Conservation (phyloP, 1,140 invertebrate genomes). For the Danaus melanippus region DNA sequence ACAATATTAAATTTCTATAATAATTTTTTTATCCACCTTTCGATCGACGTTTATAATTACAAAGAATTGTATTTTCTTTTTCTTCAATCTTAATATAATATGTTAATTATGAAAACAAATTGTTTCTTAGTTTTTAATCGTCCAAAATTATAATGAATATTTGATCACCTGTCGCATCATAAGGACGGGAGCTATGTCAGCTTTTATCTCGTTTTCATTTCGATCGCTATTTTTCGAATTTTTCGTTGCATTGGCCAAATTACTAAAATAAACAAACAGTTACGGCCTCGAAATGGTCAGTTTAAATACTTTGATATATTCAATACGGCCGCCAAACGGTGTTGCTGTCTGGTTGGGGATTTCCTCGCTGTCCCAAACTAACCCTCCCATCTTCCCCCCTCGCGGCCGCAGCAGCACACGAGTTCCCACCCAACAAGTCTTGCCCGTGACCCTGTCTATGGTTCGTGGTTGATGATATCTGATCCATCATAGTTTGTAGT, state of each 20-base stretch:
- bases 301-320: constrained; percentile 18
- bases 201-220: too few relatives aligned
- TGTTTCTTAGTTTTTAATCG: too few relatives aligned
- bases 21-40: not conserved
- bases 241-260: constrained; percentile 51
- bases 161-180: constrained; percentile 37
- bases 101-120: too few relatives aligned
- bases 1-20: constrained; percentile 1
- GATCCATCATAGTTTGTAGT: constrained; percentile 80
- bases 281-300: constrained; percentile 5
- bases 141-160: too few relatives aligned
- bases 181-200: constrained; percentile 55
- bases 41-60: too few relatives aligned
- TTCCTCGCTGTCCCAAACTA: constrained; percentile 74
- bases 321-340: constrained; percentile 77
- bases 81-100: too few relatives aligned
- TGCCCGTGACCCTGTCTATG: constrained; percentile 73
- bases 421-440: constrained; percentile 75
- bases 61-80: too few relatives aligned
- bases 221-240: constrained; percentile 19
- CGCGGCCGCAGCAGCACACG: constrained; percentile 75
- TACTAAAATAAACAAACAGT: constrained; percentile 17
- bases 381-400: constrained; percentile 75
- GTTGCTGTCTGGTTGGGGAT: constrained; percentile 77
- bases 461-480: constrained; percentile 76